phyloP scores from a whole-genome alignment of 2,888 invertebrate genomes.

The Mimumesa dahlbomi region DNA sequence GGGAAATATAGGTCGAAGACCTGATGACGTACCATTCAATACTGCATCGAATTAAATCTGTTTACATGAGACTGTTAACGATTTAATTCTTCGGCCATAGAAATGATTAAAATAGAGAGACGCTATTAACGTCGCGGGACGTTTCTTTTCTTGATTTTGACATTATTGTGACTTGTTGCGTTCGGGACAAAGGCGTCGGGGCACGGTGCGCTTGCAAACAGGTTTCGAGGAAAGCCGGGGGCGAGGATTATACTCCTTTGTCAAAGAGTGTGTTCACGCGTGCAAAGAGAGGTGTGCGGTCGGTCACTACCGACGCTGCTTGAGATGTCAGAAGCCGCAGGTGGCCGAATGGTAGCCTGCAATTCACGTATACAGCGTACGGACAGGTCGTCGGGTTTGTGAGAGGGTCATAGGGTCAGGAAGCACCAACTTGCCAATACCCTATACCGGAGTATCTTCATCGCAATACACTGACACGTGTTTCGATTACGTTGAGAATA shows the following conservation, averaged over 20 bases:
- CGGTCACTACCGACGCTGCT: slow-evolving; percentile 54
- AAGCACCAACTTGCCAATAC: slow-evolving; percentile 45
- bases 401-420: slow-evolving; percentile 70
- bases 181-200: slow-evolving; percentile 21
- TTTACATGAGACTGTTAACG: no score
- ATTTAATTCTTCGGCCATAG: no score
- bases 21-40: not conserved
- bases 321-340: slow-evolving; percentile 72
- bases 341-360: slow-evolving; percentile 69
- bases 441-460: slow-evolving; percentile 27
- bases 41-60: no score
- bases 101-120: not conserved
- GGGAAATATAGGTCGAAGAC: slow-evolving; percentile 14
- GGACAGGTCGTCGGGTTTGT: slow-evolving; percentile 61
- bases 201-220: slow-evolving; percentile 39
- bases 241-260: slow-evolving; percentile 51
- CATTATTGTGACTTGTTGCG: slow-evolving; percentile 37
- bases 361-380: slow-evolving; percentile 62
- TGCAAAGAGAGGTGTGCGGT: slow-evolving; percentile 49
- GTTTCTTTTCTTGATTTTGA: slow-evolving; percentile 8
- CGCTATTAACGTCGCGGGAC: not conserved
- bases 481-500: no score
- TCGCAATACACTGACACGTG: not conserved
- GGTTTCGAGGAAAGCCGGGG: slow-evolving; percentile 48
- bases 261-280: slow-evolving; percentile 58